phyloP scores from a whole-genome alignment of 2,888 invertebrate species.

The Drosophila limbata region DNA sequence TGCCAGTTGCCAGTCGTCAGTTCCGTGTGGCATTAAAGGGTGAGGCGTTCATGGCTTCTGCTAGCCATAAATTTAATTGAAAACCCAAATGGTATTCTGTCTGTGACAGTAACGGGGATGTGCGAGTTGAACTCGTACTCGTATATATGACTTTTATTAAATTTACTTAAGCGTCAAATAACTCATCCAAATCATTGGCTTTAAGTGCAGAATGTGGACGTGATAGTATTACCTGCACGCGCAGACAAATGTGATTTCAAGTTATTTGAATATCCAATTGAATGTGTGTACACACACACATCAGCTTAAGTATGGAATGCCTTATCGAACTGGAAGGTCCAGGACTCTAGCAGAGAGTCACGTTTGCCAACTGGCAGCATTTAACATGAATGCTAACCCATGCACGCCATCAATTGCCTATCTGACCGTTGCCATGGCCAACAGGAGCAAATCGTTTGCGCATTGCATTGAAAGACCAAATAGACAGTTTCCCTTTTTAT shows the following conservation, averaged over 20 bases:
- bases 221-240: slow-evolving; percentile 62
- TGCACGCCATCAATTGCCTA: slow-evolving; percentile 72
- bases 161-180: slow-evolving; percentile 68
- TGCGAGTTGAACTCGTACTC: slow-evolving; percentile 8
- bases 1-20: slow-evolving; percentile 20
- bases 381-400: slow-evolving; percentile 62
- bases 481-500: slow-evolving; percentile 30
- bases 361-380: slow-evolving; percentile 63
- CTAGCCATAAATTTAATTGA: slow-evolving; percentile 77
- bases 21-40: slow-evolving; percentile 51
- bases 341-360: slow-evolving; percentile 49
- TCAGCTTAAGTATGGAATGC: slow-evolving; percentile 9
- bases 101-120: slow-evolving; percentile 45
- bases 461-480: slow-evolving; percentile 42
- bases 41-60: slow-evolving; percentile 47
- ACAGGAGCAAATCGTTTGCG: slow-evolving; percentile 39
- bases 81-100: slow-evolving; percentile 70
- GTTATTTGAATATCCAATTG: slow-evolving; percentile 78
- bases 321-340: slow-evolving; percentile 19
- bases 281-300: slow-evolving; percentile 64
- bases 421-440: slow-evolving; percentile 57
- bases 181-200: slow-evolving; percentile 59
- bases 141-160: slow-evolving; percentile 59
- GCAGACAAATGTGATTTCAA: slow-evolving; percentile 76
- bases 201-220: slow-evolving; percentile 62